Evolutionary conservation across 1,140 invertebrate species (phyloP).

Genomic region (Bicyclus anynana): DNA sequence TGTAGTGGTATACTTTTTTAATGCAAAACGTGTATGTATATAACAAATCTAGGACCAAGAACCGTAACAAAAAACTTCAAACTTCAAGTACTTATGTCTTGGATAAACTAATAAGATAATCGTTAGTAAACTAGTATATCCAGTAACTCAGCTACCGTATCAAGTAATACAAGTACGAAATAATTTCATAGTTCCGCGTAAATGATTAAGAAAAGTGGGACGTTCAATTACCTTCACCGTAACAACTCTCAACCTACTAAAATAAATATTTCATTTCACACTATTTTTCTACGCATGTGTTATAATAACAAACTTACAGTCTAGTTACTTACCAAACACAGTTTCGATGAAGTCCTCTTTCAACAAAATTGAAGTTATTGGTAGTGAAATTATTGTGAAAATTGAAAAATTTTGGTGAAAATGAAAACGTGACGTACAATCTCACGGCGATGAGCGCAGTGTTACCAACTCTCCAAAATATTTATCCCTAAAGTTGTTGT

Average conservation of each 20-base stretch:
- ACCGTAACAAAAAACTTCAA: background rate
- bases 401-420: background rate
- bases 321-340: background rate
- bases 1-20: no score
- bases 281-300: background rate
- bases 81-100: background rate
- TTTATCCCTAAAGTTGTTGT: no score
- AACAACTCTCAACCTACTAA: conserved; percentile 10
- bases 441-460: background rate
- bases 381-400: background rate
- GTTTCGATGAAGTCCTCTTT: background rate
- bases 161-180: conserved; percentile 2
- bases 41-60: no score
- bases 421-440: conserved; percentile 1
- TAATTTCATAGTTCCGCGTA: conserved; percentile 6
- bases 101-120: background rate
- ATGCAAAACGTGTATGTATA: no score
- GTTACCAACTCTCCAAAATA: no score
- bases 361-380: background rate
- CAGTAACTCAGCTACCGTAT: background rate
- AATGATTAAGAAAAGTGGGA: conserved; percentile 8
- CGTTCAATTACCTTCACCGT: background rate
- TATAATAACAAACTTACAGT: background rate
- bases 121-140: background rate
- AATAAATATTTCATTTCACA: background rate